Evolutionary conservation across 2,797 vertebrate species (phyloP).

Genomic region (Enteromius argenteus): DNA sequence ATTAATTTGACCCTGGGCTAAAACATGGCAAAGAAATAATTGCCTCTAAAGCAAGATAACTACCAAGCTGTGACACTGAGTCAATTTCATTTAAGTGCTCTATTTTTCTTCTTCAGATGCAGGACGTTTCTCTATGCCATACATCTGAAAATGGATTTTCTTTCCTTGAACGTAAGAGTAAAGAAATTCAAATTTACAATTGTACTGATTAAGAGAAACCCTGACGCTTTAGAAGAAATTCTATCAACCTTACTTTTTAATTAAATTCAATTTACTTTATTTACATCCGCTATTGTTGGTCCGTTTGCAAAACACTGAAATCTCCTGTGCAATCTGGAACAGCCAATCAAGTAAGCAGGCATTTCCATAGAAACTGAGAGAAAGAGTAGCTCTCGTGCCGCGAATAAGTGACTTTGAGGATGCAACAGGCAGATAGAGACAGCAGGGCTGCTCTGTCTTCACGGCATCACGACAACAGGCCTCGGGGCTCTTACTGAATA

Average conservation of each 20-base stretch:
- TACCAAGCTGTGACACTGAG: conserved; percentile 38
- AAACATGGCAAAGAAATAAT: conserved; percentile 48
- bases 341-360: not conserved
- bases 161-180: conserved; percentile 11
- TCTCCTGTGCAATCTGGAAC: conserved; percentile 11
- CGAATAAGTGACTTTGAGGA: conserved; percentile 20
- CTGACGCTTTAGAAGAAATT: not conserved
- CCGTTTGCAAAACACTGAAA: conserved; percentile 9
- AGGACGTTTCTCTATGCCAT: conserved; percentile 25
- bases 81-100: conserved; percentile 45
- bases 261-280: conserved; percentile 8
- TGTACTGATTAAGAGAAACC: not conserved
- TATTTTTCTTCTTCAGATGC: conserved; percentile 44
- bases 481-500: not conserved
- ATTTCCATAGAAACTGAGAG: conserved; percentile 35
- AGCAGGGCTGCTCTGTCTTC: not conserved
- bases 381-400: not conserved
- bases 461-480: not conserved
- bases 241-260: not conserved
- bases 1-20: conserved; percentile 43
- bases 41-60: conserved; percentile 53
- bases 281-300: not conserved
- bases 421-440: conserved; percentile 13
- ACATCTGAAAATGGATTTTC: conserved; percentile 29
- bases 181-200: conserved; percentile 15